Conservation (phyloP, 1,140 invertebrate genomes). For the Microplitis demolitor region DNA sequence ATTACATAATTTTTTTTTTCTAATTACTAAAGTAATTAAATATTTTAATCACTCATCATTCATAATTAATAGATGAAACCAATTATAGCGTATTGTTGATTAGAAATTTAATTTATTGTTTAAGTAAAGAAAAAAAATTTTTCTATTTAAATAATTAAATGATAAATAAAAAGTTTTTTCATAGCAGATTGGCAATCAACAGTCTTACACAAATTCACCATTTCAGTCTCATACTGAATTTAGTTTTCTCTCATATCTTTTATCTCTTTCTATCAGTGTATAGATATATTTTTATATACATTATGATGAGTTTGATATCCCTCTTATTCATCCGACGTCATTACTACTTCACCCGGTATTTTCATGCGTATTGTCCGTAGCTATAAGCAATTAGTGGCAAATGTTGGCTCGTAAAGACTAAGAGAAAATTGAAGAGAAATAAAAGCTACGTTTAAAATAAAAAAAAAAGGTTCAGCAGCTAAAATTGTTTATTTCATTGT, state of each 20-base stretch:
- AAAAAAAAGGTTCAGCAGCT: not conserved
- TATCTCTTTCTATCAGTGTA: not conserved
- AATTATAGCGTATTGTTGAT: too few relatives aligned
- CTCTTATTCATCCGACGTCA: constrained; percentile 17
- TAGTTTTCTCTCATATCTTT: not conserved
- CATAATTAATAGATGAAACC: too few relatives aligned
- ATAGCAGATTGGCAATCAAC: too few relatives aligned
- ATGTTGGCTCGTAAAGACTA: constrained; percentile 23
- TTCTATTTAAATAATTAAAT: too few relatives aligned
- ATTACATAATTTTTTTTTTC: too few relatives aligned
- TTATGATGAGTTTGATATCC: not conserved
- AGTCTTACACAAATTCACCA: too few relatives aligned
- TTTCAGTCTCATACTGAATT: not conserved
- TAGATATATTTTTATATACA: too few relatives aligned
- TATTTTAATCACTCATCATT: too few relatives aligned
- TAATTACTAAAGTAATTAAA: too few relatives aligned
- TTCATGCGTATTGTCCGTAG: constrained; percentile 26
- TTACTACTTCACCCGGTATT: constrained; percentile 26
- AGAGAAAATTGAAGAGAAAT: constrained; percentile 3
- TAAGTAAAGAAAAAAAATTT: too few relatives aligned
- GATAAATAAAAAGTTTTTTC: too few relatives aligned
- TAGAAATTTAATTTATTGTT: too few relatives aligned
- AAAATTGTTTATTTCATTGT: constrained; percentile 1
- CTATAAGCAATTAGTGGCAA: constrained; percentile 27
- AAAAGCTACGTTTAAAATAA: not conserved